These are phyloP conservation scores for Cyaniris semiargus DNA, from an alignment of 2,888 invertebrate species.

Conservation along the genomic window DNA sequence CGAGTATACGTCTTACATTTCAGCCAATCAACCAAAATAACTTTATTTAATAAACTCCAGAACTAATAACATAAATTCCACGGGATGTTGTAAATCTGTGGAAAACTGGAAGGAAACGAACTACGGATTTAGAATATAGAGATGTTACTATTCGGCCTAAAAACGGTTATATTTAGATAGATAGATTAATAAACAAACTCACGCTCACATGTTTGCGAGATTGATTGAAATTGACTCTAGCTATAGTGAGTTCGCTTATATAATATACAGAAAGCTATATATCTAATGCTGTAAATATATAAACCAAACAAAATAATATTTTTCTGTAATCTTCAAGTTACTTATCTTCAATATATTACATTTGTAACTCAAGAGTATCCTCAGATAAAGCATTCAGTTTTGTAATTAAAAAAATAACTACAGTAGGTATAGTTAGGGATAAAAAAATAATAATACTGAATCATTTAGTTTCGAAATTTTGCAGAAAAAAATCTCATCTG, in stretches of 20 bases:
- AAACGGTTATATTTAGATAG: constrained; percentile 28
- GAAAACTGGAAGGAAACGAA: constrained; percentile 27
- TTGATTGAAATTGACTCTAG: constrained; percentile 2
- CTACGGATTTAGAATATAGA: constrained; percentile 26
- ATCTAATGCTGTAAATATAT: too few species aligned
- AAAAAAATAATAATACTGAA: too few species aligned
- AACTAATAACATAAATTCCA: not conserved
- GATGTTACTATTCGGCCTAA: constrained; percentile 10
- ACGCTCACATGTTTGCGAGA: not conserved
- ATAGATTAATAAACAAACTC: constrained; percentile 22
- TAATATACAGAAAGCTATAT: not conserved
- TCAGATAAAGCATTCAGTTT: too few species aligned
- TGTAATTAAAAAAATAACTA: too few species aligned
- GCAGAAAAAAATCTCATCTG: too few species aligned
- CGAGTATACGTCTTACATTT: not conserved
- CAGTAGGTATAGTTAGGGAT: too few species aligned
- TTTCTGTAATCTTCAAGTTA: too few species aligned
- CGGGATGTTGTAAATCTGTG: constrained; percentile 28
- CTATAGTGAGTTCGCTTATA: not conserved
- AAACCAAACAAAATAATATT: too few species aligned
- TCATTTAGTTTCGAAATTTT: too few species aligned
- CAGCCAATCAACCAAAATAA: constrained; percentile 1
- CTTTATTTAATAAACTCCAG: not conserved
- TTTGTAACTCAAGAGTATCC: too few species aligned
- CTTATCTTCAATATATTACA: too few species aligned